Conservation (phyloP, 2,113 vertebrate genomes). For the Bucco capensis region DNA sequence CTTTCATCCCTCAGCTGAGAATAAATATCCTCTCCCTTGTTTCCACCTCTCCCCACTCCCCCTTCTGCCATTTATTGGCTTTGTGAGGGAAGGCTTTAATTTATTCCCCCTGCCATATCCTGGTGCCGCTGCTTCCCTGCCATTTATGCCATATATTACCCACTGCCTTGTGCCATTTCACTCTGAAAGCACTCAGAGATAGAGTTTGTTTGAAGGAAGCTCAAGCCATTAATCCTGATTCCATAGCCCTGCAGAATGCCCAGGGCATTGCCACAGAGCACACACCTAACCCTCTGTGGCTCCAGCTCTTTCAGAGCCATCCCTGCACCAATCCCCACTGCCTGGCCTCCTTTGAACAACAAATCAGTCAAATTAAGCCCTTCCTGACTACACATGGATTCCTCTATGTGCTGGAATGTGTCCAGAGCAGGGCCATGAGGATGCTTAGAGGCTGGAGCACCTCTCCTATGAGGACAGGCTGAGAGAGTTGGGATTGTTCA, state of each 20-base stretch:
- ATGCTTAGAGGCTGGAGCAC: too few relatives aligned
- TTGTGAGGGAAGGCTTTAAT: constrained; percentile 57
- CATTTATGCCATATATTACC: constrained; percentile 62
- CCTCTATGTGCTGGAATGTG: too few relatives aligned
- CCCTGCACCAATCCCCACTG: accelerated
- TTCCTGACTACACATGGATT: accelerated
- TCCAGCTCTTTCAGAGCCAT: not conserved
- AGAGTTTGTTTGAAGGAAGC: constrained; percentile 55
- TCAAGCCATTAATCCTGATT: constrained; percentile 47
- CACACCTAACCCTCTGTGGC: not conserved
- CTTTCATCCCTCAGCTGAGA: constrained; percentile 31
- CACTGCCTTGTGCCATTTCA: constrained; percentile 58
- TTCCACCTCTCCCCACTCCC: constrained; percentile 39
- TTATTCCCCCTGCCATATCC: constrained; percentile 52
- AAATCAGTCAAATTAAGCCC: not conserved
- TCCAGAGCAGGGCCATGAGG: too few relatives aligned
- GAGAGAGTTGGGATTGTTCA: too few relatives aligned
- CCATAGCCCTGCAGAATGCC: not conserved
- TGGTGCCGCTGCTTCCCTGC: not conserved
- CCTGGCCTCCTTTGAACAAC: not conserved
- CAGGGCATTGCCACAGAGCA: accelerated
- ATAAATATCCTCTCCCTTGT: constrained; percentile 37
- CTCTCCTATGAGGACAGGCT: too few relatives aligned
- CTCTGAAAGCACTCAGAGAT: constrained; percentile 37
- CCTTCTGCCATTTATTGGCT: constrained; percentile 44